Conservation (phyloP, 2,113 vertebrate species). For the Ptyas mucosa region DNA sequence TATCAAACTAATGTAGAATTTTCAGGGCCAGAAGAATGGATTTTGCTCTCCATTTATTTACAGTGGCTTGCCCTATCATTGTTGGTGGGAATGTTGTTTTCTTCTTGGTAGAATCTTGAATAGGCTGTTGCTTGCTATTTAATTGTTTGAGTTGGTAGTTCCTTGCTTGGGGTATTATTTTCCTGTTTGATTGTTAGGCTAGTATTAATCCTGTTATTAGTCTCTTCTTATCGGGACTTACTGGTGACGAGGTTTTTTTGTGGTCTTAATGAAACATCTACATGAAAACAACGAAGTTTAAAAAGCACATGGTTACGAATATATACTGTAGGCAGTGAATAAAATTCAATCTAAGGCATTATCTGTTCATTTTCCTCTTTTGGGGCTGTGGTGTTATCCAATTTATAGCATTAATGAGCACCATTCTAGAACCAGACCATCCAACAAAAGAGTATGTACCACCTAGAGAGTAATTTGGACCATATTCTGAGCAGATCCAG, state of each 20-base stretch:
- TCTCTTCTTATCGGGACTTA: neutral
- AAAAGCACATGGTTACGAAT: neutral
- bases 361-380: neutral
- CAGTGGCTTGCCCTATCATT: no score
- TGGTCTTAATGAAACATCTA: neutral
- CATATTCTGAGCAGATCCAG: neutral
- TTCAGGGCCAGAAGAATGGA: neutral
- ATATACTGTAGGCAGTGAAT: no score
- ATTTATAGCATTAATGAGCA: neutral
- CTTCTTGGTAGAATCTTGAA: neutral
- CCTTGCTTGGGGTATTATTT: neutral
- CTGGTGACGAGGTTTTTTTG: neutral
- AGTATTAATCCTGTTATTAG: neutral
- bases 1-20: neutral
- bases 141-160: neutral
- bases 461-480: neutral
- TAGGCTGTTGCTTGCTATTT: neutral
- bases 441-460: neutral
- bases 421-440: neutral
- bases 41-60: neutral
- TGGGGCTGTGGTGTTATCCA: neutral
- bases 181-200: neutral
- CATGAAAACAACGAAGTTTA: neutral
- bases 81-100: neutral
- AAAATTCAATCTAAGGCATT: neutral